phyloP scores from a whole-genome alignment of 2,888 invertebrate species.

The Galeruca laticollis region DNA sequence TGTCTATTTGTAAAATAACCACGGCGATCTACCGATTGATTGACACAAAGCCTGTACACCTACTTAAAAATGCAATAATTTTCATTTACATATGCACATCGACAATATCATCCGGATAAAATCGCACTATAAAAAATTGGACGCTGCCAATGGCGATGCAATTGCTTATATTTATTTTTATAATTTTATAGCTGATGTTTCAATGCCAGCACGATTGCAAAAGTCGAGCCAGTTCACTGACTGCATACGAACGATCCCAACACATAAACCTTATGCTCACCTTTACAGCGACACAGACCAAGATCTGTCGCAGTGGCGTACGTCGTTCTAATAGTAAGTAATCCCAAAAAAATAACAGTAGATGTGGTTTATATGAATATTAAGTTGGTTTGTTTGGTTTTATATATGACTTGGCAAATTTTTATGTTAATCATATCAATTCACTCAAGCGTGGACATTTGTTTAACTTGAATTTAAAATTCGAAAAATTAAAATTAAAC shows the following conservation, averaged over 20 bases:
- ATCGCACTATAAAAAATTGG: slow-evolving; percentile 33
- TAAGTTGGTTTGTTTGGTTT: background rate
- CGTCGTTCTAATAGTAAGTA: background rate
- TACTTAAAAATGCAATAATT: background rate
- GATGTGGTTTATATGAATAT: background rate
- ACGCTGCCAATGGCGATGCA: slow-evolving; percentile 40
- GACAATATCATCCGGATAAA: slow-evolving; percentile 25
- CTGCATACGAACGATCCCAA: slow-evolving; percentile 43
- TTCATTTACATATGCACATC: background rate
- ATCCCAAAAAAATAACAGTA: background rate
- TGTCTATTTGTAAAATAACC: too few species aligned
- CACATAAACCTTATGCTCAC: slow-evolving; percentile 45
- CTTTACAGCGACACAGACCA: slow-evolving; percentile 40
- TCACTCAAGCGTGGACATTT: too few species aligned
- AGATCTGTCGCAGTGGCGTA: slow-evolving; percentile 33
- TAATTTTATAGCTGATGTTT: slow-evolving; percentile 48
- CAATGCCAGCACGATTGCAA: slow-evolving; percentile 47
- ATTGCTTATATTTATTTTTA: slow-evolving; percentile 48
- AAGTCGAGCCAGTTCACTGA: slow-evolving; percentile 49
- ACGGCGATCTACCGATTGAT: too few species aligned
- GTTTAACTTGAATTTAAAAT: too few species aligned
- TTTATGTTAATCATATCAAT: too few species aligned
- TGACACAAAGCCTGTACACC: background rate
- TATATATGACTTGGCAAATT: background rate
- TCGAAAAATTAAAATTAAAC: too few species aligned